Percentiles rank a stretch among this genome's conserved stretches.
phyloP scores from a whole-genome alignment of 2,113 vertebrate genomes.

The Hiodon tergisus region DNA sequence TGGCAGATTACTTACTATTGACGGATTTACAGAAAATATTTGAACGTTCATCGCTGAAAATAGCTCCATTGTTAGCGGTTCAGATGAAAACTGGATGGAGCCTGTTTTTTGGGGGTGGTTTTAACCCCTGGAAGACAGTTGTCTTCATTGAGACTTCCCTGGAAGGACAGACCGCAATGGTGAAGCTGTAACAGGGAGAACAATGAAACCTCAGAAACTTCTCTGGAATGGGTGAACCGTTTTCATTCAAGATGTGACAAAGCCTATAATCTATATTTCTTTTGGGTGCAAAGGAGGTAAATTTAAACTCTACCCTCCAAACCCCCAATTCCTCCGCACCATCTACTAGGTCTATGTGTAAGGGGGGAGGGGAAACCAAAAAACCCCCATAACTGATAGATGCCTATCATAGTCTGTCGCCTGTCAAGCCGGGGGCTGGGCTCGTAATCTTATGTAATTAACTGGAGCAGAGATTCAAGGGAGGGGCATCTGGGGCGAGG shows the following conservation, averaged over 20 bases:
- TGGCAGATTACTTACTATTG: not conserved
- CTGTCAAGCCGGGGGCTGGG: not conserved
- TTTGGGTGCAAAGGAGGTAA: slow-evolving; percentile 2
- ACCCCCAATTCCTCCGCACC: not conserved
- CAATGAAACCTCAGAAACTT: not conserved
- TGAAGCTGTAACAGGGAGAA: not conserved
- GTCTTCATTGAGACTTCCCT: not conserved
- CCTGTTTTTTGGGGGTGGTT: not conserved
- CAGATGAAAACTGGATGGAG: slow-evolving; percentile 8
- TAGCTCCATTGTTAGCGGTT: not conserved
- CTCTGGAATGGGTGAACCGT: not conserved
- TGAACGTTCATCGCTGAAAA: not conserved
- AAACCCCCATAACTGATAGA: slow-evolving; percentile 14
- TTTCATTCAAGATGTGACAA: not conserved
- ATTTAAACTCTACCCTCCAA: not conserved
- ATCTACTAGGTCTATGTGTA: not conserved
- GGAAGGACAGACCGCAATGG: not conserved
- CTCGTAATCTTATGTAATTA: slow-evolving; percentile 20
- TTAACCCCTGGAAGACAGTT: slow-evolving; percentile 1
- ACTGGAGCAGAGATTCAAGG: not conserved
- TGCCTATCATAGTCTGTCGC: slow-evolving; percentile 15
- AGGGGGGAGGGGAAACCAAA: not conserved
- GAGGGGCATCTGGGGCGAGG: not conserved
- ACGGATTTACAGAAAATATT: not conserved
- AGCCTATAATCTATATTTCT: not conserved